Evolutionary conservation across 2,797 vertebrate species (phyloP).

Genomic region (Dromococcyx pavoninus): DNA sequence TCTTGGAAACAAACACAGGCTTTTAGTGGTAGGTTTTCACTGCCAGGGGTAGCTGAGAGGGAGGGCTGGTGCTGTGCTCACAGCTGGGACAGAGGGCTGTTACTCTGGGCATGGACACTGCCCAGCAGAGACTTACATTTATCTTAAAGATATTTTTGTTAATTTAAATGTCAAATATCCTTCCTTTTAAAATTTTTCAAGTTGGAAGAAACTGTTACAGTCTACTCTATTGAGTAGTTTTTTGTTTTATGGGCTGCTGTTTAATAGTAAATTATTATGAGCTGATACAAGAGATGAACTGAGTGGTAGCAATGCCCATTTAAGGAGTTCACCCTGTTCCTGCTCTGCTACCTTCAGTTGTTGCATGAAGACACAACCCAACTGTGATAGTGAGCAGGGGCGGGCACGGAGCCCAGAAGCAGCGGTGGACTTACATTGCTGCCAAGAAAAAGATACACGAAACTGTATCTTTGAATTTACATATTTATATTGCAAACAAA

Average conservation of each 20-base stretch:
- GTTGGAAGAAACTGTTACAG: background rate
- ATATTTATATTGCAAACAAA: background rate
- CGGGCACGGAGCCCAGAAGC: background rate
- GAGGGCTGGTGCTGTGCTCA: background rate
- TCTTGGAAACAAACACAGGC: background rate
- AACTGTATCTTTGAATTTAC: conserved; percentile 42
- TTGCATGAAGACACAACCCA: background rate
- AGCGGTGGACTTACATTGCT: background rate
- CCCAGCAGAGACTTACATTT: background rate
- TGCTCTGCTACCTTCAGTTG: background rate
- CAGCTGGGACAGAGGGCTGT: background rate
- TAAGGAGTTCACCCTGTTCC: background rate
- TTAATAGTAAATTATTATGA: background rate
- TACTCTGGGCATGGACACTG: background rate
- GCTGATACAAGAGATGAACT: background rate
- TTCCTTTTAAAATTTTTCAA: background rate
- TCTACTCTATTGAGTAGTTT: background rate
- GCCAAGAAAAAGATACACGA: background rate
- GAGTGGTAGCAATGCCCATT: background rate
- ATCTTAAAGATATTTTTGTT: background rate
- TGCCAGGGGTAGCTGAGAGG: background rate
- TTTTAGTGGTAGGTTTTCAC: background rate
- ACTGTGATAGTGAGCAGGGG: background rate
- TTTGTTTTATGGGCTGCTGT: background rate
- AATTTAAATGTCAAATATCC: background rate